Base-by-base conservation (phyloP, 2,888 invertebrate genomes). In the Acronicta alni region DNA sequence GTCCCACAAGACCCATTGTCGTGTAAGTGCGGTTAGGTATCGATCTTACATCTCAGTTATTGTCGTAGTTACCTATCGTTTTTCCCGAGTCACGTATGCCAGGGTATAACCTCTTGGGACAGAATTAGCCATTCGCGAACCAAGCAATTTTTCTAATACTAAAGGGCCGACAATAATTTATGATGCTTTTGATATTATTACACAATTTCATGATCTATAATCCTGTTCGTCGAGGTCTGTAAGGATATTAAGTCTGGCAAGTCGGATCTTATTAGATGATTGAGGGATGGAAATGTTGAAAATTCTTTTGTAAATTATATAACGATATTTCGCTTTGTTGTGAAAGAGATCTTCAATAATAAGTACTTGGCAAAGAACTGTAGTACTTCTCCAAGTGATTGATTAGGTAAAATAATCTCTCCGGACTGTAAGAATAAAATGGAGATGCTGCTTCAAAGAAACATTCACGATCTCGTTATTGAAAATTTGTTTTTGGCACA, bases 111-210 rank as follows among this genome's bases (percentile, higher is more conserved):
- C 72, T 71, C 70, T 64, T 57, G 79, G 75, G 80, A 77, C 67
- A 70, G 70, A 80, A 80, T 79, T 80, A 80, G 72, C 71, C 66
- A 76, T 81, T 81, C 72, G 75, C 74, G 66, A 73, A 73, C 62
- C 67, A 75, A 81, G 79, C 79, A 79, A 77, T 76, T 81, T 82
- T 72, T 70, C 73, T 68, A 76, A 81, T 75, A 80, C 69, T 73
- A 67, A 65, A 75, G 70, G 63, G 61, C 66, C 66, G 59, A 65
- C 63, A 71, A 72, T 74, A 73, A 77, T 73, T 71, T 74, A 75
- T 72, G 55, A 75, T 74, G 55, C 70, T 75, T 67, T 66, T 72
- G 67, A 72, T 72, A 72, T 63, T 66, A 72, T 72, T 73, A 75
- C 69, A 71, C 58, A 78, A 72, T 67, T 69, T 70, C 57, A 53